Evolutionary conservation across 92 coral and sea anemone genomes (phyloP).

Genomic region (Meandrina meandrites): DNA sequence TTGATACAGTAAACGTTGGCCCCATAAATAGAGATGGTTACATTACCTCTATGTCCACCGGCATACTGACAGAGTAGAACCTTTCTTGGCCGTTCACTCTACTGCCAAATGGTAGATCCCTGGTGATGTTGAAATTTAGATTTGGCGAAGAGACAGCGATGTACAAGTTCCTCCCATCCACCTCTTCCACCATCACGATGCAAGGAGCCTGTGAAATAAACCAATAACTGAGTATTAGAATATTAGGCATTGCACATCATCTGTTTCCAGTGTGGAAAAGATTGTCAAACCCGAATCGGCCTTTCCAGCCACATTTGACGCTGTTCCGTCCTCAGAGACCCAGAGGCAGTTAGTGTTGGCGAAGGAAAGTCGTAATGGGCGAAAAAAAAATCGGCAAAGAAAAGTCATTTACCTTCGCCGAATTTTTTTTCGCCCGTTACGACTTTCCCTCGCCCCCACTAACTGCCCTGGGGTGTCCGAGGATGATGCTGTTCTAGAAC

Average conservation of each 20-base stretch:
- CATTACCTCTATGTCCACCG: background rate
- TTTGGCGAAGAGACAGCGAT: slow-evolving; percentile 15
- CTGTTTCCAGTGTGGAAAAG: background rate
- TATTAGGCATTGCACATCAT: too few species aligned
- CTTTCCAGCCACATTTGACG: background rate
- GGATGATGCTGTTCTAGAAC: too few species aligned
- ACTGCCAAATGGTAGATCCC: background rate
- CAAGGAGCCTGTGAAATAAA: background rate
- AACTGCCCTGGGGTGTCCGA: too few species aligned
- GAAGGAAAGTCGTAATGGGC: too few species aligned
- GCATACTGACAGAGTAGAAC: slow-evolving; percentile 27
- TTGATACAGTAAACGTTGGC: too few species aligned
- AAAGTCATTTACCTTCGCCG: too few species aligned
- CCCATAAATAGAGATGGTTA: background rate
- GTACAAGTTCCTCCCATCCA: slow-evolving; percentile 6
- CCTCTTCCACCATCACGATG: slow-evolving; percentile 21
- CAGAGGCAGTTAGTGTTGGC: too few species aligned
- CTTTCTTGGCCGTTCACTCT: background rate
- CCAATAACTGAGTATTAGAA: background rate
- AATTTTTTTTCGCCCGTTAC: too few species aligned
- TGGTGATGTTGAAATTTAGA: slow-evolving; percentile 28
- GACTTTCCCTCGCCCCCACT: too few species aligned
- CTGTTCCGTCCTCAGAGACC: too few species aligned
- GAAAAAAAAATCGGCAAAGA: too few species aligned
- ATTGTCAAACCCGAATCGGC: background rate